These are phyloP conservation scores for Lutjanus erythropterus DNA, from an alignment of 2,113 vertebrate genomes.

Conservation along the genomic window DNA sequence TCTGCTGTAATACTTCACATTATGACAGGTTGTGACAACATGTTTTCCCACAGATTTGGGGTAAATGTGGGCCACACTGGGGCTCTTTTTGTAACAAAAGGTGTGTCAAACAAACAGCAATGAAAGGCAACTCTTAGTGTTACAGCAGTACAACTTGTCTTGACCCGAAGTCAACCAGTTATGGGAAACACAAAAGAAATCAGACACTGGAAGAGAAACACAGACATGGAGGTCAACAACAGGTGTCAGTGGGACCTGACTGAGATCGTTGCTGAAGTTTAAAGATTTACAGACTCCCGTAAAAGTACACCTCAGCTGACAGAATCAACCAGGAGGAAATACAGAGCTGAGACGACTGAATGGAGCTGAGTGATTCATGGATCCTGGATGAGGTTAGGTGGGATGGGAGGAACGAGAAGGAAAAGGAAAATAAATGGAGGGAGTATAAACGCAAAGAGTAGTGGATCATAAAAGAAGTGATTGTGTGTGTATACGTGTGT, in stretches of 20 bases:
- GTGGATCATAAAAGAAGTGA: conserved; percentile 16
- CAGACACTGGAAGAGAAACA: conserved; percentile 32
- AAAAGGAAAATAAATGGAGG: conserved; percentile 12
- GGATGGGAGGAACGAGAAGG: background rate
- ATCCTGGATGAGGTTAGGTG: conserved; percentile 24
- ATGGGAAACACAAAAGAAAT: conserved; percentile 25
- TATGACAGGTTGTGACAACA: background rate
- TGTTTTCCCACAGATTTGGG: conserved; percentile 4
- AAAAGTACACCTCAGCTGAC: conserved; percentile 25
- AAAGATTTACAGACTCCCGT: conserved; percentile 41
- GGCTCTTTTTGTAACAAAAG: background rate
- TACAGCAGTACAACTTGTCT: background rate
- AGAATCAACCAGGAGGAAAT: conserved; percentile 28
- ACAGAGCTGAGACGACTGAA: conserved; percentile 31
- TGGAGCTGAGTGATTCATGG: conserved; percentile 33
- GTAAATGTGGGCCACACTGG: conserved; percentile 6
- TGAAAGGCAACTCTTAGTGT: background rate
- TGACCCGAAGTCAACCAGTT: conserved; percentile 9
- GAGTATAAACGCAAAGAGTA: conserved; percentile 13
- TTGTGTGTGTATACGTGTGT: background rate
- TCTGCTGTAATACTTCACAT: background rate
- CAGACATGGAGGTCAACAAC: conserved; percentile 21
- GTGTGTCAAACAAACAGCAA: conserved; percentile 29
- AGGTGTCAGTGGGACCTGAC: conserved; percentile 24
- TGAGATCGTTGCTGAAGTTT: conserved; percentile 31